These are phyloP conservation scores for Balanococcus diminutus DNA, from an alignment of 2,888 invertebrate genomes.

Conservation along the genomic window DNA sequence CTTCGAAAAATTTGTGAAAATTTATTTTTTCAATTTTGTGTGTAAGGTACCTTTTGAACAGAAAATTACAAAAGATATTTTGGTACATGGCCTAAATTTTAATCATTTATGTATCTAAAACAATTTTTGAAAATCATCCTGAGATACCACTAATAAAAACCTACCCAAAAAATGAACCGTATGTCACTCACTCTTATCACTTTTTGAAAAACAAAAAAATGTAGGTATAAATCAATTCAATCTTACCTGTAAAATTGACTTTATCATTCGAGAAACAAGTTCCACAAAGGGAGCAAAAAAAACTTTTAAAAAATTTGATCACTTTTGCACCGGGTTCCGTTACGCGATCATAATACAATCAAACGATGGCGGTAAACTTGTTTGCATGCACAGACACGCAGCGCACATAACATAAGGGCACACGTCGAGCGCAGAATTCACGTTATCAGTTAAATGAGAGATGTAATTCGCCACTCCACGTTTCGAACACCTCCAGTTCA, in stretches of 20 bases:
- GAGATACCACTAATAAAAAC: no score
- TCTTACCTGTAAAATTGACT: conserved; percentile 7
- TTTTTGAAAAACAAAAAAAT: not conserved
- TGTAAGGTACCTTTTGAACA: no score
- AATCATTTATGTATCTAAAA: no score
- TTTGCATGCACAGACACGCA: conserved; percentile 1
- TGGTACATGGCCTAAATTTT: no score
- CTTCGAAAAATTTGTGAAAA: no score
- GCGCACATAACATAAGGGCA: not conserved
- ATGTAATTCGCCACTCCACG: conserved; percentile 21
- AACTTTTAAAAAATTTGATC: not conserved
- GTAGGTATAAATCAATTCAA: no score
- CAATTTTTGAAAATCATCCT: no score
- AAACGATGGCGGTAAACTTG: not conserved
- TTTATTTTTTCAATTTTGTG: no score
- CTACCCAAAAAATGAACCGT: no score
- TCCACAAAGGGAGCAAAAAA: not conserved
- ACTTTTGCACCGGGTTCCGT: not conserved
- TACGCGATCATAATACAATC: conserved; percentile 1
- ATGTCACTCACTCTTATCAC: no score
- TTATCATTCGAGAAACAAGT: not conserved
- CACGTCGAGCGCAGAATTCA: conserved; percentile 13
- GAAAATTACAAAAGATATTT: no score
- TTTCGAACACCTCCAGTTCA: conserved; percentile 24
- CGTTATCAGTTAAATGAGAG: conserved; percentile 19